Conservation (phyloP, 2,113 vertebrate species). For the Synchiropus splendidus region DNA sequence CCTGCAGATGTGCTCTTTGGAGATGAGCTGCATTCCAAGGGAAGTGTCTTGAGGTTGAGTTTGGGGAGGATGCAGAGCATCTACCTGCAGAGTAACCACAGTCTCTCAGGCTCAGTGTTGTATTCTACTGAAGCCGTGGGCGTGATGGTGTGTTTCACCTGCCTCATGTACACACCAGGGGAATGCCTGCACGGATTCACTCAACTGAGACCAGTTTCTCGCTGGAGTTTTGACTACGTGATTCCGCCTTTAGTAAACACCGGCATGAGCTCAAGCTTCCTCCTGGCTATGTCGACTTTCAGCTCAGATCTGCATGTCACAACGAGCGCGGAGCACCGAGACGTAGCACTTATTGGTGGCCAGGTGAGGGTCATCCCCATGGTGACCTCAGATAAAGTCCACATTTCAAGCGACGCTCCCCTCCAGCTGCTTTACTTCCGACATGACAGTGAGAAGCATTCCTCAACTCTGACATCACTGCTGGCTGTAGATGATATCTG, state of each 20-base stretch:
- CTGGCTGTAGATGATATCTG: slow-evolving; percentile 22
- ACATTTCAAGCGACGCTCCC: slow-evolving; percentile 7
- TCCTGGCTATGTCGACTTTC: slow-evolving; percentile 15
- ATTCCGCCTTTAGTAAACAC: slow-evolving; percentile 20
- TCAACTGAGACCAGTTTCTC: slow-evolving; percentile 17
- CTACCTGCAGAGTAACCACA: slow-evolving; percentile 19
- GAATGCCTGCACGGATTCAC: slow-evolving; percentile 14
- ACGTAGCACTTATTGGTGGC: slow-evolving; percentile 4
- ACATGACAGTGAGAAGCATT: neutral
- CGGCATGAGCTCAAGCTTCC: slow-evolving; percentile 10
- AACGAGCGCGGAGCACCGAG: neutral
- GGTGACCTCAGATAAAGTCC: slow-evolving; percentile 16
- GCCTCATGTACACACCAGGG: slow-evolving; percentile 2
- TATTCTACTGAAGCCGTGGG: slow-evolving; percentile 17
- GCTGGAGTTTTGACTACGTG: slow-evolving; percentile 23
- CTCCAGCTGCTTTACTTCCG: slow-evolving; percentile 24
- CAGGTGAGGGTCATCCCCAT: slow-evolving; percentile 15
- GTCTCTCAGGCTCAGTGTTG: slow-evolving; percentile 25
- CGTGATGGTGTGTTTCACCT: slow-evolving; percentile 21
- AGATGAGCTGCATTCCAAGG: slow-evolving; percentile 5
- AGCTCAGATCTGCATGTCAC: slow-evolving; percentile 9
- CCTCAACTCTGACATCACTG: slow-evolving; percentile 10
- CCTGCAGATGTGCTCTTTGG: slow-evolving; percentile 14
- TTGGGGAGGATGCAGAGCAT: slow-evolving; percentile 14
- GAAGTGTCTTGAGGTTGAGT: slow-evolving; percentile 10